Percentiles rank a stretch among this genome's conserved stretches.
These are phyloP conservation scores for Rhingia campestris DNA, from an alignment of 2,888 invertebrate species.

Conservation along the genomic window DNA sequence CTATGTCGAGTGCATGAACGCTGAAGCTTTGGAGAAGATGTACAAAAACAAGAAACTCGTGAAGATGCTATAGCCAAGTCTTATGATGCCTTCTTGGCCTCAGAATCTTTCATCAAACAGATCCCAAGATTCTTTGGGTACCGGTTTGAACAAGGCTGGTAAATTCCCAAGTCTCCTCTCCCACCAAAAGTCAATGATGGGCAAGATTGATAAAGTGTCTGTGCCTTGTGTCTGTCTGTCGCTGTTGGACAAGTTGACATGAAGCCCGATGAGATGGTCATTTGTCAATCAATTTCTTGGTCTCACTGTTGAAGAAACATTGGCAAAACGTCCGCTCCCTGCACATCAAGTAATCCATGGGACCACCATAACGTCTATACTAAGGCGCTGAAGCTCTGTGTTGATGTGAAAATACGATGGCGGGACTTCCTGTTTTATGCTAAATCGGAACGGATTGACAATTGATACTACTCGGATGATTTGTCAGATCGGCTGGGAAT, in stretches of 20 bases:
- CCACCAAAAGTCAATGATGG: slow-evolving; percentile 97
- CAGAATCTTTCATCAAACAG: too few species aligned
- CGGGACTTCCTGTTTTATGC: too few species aligned
- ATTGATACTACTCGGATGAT: too few species aligned
- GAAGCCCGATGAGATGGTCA: slow-evolving; percentile 97
- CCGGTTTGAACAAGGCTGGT: slow-evolving; percentile 99
- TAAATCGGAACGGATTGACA: too few species aligned
- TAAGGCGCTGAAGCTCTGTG: slow-evolving; percentile 87
- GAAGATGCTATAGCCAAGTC: too few species aligned
- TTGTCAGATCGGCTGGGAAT: background rate
- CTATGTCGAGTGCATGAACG: slow-evolving; percentile 97
- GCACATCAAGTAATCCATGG: slow-evolving; percentile 99
- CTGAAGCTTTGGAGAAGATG: slow-evolving; percentile 99
- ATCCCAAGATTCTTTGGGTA: slow-evolving; percentile 86
- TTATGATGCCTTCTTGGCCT: too few species aligned
- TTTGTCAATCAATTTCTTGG: slow-evolving; percentile 98
- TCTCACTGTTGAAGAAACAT: slow-evolving; percentile 99
- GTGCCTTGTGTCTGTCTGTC: slow-evolving; percentile 98
- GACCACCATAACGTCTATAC: slow-evolving; percentile 97
- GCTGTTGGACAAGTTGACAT: too few species aligned
- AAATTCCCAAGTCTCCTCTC: slow-evolving; percentile 99
- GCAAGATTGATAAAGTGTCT: slow-evolving; percentile 98
- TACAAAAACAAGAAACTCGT: too few species aligned
- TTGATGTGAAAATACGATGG: too few species aligned
- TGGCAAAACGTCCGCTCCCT: slow-evolving; percentile 99